These are phyloP conservation scores for Megastigmus dorsalis DNA, from an alignment of 2,888 invertebrate species.

Conservation along the genomic window DNA sequence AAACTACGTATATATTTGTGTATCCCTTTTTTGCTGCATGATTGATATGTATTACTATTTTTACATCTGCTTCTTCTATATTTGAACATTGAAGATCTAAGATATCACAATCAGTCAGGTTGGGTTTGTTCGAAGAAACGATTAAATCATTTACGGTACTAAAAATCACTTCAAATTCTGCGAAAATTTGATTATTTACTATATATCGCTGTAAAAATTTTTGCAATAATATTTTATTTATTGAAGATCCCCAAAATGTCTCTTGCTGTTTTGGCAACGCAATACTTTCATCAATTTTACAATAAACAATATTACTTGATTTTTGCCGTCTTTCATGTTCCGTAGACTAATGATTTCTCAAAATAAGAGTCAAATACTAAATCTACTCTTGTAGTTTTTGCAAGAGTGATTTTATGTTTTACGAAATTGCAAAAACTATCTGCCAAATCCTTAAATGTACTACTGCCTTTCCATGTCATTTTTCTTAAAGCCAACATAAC, in stretches of 20 bases:
- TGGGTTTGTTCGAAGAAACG: neutral
- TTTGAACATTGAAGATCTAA: neutral
- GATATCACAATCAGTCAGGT: neutral
- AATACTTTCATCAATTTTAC: neutral
- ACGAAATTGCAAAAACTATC: neutral
- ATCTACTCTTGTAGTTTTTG: conserved; percentile 2
- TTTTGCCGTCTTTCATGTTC: neutral
- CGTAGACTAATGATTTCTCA: conserved; percentile 8
- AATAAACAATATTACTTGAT: neutral
- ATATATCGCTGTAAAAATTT: neutral
- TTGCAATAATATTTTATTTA: conserved; percentile 13
- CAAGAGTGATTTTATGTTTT: neutral
- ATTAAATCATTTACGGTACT: conserved; percentile 22
- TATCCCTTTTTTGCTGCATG: neutral
- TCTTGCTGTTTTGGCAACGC: neutral
- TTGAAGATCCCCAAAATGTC: neutral
- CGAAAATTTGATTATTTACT: neutral
- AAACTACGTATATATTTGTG: neutral
- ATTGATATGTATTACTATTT: neutral
- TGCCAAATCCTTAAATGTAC: neutral
- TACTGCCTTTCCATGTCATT: neutral
- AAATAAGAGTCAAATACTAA: conserved; percentile 6
- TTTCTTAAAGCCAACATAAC: neutral
- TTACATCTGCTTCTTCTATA: conserved; percentile 25
- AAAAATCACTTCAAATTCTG: neutral